Base-by-base conservation (phyloP, 2,888 invertebrate genomes). In the Muschampia plurimacula region DNA sequence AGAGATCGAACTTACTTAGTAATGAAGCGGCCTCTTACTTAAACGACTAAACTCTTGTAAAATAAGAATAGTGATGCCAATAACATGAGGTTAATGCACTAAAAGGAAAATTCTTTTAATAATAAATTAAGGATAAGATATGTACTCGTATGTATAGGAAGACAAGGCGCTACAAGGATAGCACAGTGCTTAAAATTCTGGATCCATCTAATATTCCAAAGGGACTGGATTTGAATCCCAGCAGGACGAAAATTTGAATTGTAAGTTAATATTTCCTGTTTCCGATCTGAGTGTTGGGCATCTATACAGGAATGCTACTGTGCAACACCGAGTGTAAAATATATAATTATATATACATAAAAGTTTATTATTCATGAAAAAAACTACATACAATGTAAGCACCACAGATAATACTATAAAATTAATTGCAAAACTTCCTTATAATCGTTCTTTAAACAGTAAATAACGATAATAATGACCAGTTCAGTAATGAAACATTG, bases 401-500 rank as follows among this genome's bases (percentile, higher is more conserved):
- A 41, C 7, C 8, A 41, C 7, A 41, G 41, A 41, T 41, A 9
- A 41, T 41, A 41, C 7, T 7, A 9, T 9, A 41, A 9, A 5
- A 9, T 41, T 41, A 41, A 2, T 32, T 5, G 41, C 1, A 46
- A 12, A 46, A 46, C 44, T 8, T 44, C 7, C 44, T 44, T 8
- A 44, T 44, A 44, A 44, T 44, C 44, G 6, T 49, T 3, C 49
- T n/a, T 49, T 44, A 10, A 44, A 44, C 44, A 44, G 44, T 69
- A 59, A 46, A 39, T 36, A 49, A 62, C 36, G 62, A 62, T 69
- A 57, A 49, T n/a, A 49, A n/a, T n/a, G n/a, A 49, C n/a, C 13
- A n/a, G n/a, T 3, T 49, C n/a, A n/a, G 52, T 22, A 52, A 22
- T 62, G 60, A 7, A 41, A 69, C 69, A 69, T 60, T 62, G 49